A percentile compares a stretch with the other conserved stretches of the same genome.
phyloP scores from a whole-genome alignment of 2,113 vertebrate species.

The Mormyrus lacerda region DNA sequence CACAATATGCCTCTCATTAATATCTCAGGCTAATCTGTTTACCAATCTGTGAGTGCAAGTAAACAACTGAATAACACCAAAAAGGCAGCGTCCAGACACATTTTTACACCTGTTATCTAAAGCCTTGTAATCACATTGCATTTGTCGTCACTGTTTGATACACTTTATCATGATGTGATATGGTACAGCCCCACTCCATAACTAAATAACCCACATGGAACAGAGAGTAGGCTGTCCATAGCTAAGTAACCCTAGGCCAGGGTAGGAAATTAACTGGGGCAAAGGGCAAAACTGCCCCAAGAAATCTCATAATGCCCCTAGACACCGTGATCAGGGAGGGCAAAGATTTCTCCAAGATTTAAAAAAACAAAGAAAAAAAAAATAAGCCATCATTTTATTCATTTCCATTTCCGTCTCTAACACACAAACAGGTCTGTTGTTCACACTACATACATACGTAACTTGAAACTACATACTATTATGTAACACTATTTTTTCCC shows the following conservation, averaged over 20 bases:
- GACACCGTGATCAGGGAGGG: background rate
- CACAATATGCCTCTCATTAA: background rate
- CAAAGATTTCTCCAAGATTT: background rate
- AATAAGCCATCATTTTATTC: background rate
- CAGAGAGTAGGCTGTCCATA: background rate
- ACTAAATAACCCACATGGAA: background rate
- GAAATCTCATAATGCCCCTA: background rate
- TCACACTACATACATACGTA: background rate
- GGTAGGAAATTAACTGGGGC: background rate
- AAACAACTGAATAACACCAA: background rate
- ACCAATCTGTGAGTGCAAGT: background rate
- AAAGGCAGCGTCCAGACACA: background rate
- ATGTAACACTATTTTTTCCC: background rate
- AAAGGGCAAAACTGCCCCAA: background rate
- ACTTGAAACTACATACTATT: background rate
- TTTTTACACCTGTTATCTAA: background rate
- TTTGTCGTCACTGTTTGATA: background rate
- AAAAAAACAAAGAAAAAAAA: background rate
- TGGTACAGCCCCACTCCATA: background rate
- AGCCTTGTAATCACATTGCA: background rate
- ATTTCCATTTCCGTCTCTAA: background rate
- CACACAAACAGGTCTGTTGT: background rate
- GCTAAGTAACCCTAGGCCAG: background rate
- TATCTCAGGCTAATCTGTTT: background rate
- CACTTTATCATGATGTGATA: background rate